Base-by-base conservation (phyloP, 2,797 vertebrate species). In the Pogonophryne albipinna region DNA sequence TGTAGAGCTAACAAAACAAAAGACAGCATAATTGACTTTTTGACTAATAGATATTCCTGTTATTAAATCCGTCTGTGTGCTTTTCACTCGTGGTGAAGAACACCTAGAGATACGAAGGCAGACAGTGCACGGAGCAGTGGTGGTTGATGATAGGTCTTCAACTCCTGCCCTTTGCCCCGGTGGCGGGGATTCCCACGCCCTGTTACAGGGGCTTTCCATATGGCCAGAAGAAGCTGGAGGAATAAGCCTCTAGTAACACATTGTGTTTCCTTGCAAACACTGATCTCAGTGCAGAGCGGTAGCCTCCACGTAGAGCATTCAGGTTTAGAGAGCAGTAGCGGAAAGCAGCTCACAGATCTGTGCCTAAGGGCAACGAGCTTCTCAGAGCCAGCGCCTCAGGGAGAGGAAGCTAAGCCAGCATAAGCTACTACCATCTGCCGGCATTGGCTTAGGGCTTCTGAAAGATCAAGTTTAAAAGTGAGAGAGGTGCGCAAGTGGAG, bases 341-440 rank as follows among this genome's bases (percentile, higher is more conserved):
- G 80, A 84, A 87, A 84, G 85, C 83, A 74, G 80, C 85, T 90
- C 90, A 82, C 74, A 90, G 91, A 92, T 89, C 88, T 89, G 82
- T 74, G 90, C 92, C 92, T 90, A 77, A 89, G 90, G 93, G 90
- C 90, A 90, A 84, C 66, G 74, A 90, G 85, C 91, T 88, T 89
- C 89, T 88, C 79, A 78, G 84, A 90, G 88, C 85, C 84, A 79
- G 79, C 9, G 80, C 92, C 91, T 93, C 78, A 1, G 90, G 93
- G 90, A 91, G 84, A 77, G 84, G 87, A 89, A 78, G 71, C 85
- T 94, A 89, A 94, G 91, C 90, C 91, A 91, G 80, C 82, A 83
- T 92, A 93, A 92, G 87, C 92, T 91, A 85, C 83, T 86, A 90
- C 90, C 92, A 91, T 93, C 91, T 92, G 90, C 91, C 58, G 44